phyloP scores from a whole-genome alignment of 2,888 invertebrate genomes.

The Lymantria dispar region DNA sequence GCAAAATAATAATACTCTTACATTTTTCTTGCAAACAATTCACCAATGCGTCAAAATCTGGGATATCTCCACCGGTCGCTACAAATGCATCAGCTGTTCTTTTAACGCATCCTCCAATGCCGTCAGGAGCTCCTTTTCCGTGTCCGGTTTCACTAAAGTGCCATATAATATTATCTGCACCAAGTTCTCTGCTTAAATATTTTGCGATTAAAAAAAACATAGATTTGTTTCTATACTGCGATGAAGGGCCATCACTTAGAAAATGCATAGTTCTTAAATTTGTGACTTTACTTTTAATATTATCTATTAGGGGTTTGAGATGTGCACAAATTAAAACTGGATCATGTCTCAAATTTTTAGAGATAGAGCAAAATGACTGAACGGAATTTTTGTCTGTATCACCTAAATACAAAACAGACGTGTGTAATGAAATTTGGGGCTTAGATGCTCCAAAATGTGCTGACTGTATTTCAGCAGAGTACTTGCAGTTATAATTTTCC shows the following conservation, averaged over 20 bases:
- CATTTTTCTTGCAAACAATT: conserved; percentile 11
- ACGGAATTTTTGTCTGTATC: neutral
- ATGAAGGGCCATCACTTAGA: neutral
- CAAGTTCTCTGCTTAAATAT: neutral
- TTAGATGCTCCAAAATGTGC: conserved; percentile 8
- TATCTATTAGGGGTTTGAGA: neutral
- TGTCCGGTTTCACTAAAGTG: neutral
- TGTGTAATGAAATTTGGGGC: conserved; percentile 6
- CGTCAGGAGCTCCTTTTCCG: neutral
- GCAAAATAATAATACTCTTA: conserved; percentile 11
- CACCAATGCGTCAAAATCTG: no score
- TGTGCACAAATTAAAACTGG: neutral
- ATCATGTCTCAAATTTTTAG: neutral
- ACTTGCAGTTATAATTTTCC: conserved; percentile 9
- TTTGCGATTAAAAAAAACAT: neutral
- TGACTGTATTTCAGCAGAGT: conserved; percentile 6
- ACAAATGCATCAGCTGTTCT: neutral
- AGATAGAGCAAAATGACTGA: neutral
- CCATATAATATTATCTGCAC: neutral
- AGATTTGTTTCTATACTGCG: neutral
- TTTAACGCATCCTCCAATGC: neutral
- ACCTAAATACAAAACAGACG: neutral
- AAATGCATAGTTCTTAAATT: neutral
- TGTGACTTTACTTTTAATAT: neutral
- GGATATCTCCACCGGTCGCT: no score